phyloP scores from a whole-genome alignment of 2,113 vertebrate species.

The Malurus alboscapulatus region DNA sequence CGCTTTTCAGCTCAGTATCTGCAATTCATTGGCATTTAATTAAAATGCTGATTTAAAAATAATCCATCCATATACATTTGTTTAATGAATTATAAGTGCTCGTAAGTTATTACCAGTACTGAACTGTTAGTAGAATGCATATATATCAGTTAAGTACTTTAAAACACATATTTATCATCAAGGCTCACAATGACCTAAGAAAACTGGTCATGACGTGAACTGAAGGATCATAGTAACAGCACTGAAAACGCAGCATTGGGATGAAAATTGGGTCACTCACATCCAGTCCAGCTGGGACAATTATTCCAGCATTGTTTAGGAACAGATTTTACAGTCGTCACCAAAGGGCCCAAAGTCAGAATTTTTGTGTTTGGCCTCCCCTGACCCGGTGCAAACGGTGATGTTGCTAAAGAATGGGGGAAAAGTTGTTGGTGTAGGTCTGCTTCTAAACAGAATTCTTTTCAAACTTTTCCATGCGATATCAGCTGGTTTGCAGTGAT shows the following conservation, averaged over 20 bases:
- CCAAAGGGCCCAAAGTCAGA: neutral
- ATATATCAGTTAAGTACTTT: neutral
- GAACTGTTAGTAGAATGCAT: neutral
- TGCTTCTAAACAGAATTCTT: constrained; percentile 12
- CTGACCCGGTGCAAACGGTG: neutral
- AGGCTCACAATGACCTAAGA: neutral
- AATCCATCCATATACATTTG: neutral
- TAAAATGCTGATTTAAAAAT: neutral
- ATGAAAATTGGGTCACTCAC: neutral
- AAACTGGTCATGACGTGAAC: neutral
- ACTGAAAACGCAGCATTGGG: neutral
- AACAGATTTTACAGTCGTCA: neutral
- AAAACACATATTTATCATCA: neutral
- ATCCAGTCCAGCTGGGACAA: neutral
- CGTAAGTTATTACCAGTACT: neutral
- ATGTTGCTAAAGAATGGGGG: neutral
- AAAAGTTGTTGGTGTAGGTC: neutral
- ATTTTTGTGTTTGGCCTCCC: neutral
- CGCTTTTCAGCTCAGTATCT: neutral
- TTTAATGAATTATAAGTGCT: neutral
- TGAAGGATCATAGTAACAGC: neutral
- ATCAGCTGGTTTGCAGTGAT: constrained; percentile 20
- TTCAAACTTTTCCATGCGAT: neutral
- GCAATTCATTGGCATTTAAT: neutral
- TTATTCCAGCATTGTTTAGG: neutral